phyloP scores from a whole-genome alignment of 2,888 invertebrate genomes.

The Drosophila gaucha region DNA sequence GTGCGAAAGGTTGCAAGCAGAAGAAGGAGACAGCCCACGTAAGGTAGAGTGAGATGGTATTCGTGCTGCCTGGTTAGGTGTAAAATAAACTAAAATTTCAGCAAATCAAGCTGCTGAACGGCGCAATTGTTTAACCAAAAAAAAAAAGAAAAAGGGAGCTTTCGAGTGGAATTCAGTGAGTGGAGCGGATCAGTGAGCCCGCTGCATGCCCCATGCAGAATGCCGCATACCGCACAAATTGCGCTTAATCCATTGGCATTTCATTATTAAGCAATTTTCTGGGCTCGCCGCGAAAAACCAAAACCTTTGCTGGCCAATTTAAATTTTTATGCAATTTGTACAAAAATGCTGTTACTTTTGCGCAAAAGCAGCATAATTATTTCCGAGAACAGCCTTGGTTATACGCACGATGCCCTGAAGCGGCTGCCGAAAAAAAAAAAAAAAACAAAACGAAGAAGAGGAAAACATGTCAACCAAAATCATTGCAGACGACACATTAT shows the following conservation, averaged over 20 bases:
- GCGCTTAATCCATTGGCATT: constrained; percentile 79
- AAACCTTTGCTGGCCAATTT: constrained; percentile 65
- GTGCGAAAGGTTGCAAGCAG: constrained; percentile 27
- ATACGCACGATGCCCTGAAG: constrained; percentile 11
- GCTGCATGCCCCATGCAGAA: constrained; percentile 40
- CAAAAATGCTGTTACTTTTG: constrained; percentile 82
- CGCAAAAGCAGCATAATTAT: constrained; percentile 83
- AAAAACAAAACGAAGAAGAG: constrained; percentile 23
- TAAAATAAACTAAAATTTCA: constrained; percentile 75
- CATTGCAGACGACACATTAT: constrained; percentile 83
- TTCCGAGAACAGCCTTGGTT: constrained; percentile 77
- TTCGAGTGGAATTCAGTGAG: constrained; percentile 46
- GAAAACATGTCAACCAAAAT: constrained; percentile 74
- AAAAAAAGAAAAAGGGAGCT: constrained; percentile 35
- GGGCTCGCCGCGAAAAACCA: constrained; percentile 37
- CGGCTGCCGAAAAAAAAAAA: constrained; percentile 34
- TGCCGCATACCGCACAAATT: constrained; percentile 71
- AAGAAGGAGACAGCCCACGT: constrained; percentile 9
- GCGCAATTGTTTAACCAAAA: constrained; percentile 35
- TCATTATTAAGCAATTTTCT: constrained; percentile 81
- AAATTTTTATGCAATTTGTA: constrained; percentile 83
- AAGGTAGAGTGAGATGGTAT: constrained; percentile 15
- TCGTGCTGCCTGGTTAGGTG: constrained; percentile 66
- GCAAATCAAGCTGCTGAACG: constrained; percentile 32
- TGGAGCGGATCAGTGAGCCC: constrained; percentile 46